Percentiles rank a stretch among this genome's conserved stretches.
These are phyloP conservation scores for Petromus typicus DNA, from an alignment of 2,113 vertebrate species.

Conservation along the genomic window DNA sequence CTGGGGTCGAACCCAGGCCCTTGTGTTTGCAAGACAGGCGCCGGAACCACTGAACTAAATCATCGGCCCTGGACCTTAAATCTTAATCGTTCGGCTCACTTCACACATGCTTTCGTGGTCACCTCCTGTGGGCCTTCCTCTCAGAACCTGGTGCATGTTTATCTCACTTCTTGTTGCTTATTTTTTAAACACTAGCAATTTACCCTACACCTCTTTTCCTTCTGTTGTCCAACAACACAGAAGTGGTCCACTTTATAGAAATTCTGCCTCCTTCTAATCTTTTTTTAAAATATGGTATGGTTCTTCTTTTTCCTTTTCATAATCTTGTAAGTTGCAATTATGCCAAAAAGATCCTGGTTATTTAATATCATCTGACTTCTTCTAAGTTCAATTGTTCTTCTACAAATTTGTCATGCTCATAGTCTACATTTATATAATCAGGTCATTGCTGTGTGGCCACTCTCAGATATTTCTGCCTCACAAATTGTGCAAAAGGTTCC, in stretches of 20 bases:
- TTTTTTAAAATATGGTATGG: too few species aligned
- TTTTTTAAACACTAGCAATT: background rate
- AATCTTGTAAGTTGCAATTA: background rate
- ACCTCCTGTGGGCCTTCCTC: background rate
- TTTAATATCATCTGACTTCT: background rate
- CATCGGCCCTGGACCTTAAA: background rate
- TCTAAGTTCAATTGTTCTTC: background rate
- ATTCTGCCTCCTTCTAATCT: background rate
- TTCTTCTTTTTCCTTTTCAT: background rate
- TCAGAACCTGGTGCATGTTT: background rate
- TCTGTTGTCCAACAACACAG: background rate
- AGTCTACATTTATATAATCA: background rate
- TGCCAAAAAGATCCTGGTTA: background rate
- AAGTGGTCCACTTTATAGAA: background rate
- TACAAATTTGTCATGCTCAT: background rate
- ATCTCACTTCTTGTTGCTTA: background rate
- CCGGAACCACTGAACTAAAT: too few species aligned
- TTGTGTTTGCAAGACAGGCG: too few species aligned
- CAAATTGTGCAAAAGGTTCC: background rate
- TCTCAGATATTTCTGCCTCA: conserved; percentile 24
- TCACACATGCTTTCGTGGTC: conserved; percentile 15
- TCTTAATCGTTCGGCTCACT: background rate
- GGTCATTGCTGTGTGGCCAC: background rate
- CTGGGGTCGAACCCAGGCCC: too few species aligned
- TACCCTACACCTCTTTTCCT: background rate